These are phyloP conservation scores for Zoanthus solanderi DNA, from an alignment of 92 coral and sea anemone species.

Conservation along the genomic window DNA sequence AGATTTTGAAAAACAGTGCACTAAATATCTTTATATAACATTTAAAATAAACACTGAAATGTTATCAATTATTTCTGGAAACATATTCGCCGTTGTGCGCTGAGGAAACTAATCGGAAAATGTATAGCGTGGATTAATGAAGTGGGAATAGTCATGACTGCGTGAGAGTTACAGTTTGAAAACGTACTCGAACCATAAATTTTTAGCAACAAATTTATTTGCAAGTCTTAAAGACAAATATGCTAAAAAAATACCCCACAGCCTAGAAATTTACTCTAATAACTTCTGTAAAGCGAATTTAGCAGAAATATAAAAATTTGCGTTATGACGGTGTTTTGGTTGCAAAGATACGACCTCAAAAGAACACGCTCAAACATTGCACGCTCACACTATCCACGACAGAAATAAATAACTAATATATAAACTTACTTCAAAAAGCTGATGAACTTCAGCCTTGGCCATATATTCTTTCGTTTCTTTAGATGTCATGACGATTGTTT, in stretches of 20 bases:
- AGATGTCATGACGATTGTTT: slow-evolving; percentile 78
- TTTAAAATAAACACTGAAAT: neutral
- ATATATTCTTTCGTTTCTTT: slow-evolving; percentile 96
- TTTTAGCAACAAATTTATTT: neutral
- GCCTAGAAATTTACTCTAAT: neutral
- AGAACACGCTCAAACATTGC: slow-evolving; percentile 1
- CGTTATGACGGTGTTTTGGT: neutral
- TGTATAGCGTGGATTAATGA: neutral
- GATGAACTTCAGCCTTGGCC: slow-evolving; percentile 94
- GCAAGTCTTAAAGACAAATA: neutral
- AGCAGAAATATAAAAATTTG: no score
- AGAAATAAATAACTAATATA: neutral
- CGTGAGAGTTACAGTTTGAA: neutral
- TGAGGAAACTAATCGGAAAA: neutral
- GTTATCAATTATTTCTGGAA: neutral
- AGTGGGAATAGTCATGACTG: neutral
- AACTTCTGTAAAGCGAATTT: neutral
- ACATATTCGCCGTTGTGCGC: neutral
- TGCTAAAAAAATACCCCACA: neutral
- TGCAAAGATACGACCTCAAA: neutral
- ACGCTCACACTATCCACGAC: neutral
- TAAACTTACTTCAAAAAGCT: slow-evolving; percentile 90
- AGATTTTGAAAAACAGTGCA: neutral
- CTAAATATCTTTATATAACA: neutral
- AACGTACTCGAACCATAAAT: neutral